Percentiles rank a stretch among this genome's conserved stretches.
Evolutionary conservation across 2,797 vertebrate genomes (phyloP).

Genomic region (Halcyon chelicuti): DNA sequence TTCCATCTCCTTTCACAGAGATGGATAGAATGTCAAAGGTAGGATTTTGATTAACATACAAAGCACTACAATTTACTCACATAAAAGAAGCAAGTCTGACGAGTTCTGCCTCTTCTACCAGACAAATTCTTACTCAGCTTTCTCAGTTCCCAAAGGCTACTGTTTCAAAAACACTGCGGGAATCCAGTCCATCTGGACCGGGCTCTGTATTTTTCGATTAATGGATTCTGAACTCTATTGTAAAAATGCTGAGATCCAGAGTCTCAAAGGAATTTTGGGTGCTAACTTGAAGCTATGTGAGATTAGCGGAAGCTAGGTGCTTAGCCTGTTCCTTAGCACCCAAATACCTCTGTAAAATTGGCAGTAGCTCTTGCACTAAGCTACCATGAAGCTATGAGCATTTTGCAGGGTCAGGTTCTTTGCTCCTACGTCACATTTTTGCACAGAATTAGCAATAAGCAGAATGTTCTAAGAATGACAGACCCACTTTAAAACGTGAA

Average conservation of each 20-base stretch:
- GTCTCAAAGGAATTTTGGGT: not conserved
- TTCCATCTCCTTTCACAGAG: not conserved
- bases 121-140: not conserved
- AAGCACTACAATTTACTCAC: not conserved
- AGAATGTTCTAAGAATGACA: not conserved
- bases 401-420: not conserved
- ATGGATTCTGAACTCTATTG: not conserved
- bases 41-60: conserved; percentile 6
- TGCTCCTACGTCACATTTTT: not conserved
- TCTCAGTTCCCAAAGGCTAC: conserved; percentile 37
- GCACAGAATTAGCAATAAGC: not conserved
- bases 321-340: not conserved
- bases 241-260: not conserved
- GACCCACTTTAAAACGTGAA: not conserved
- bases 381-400: not conserved
- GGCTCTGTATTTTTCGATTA: not conserved
- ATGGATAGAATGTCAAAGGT: conserved; percentile 19
- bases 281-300: not conserved
- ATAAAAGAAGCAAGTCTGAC: conserved; percentile 51
- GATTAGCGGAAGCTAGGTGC: not conserved
- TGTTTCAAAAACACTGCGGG: conserved; percentile 37
- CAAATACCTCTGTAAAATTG: not conserved
- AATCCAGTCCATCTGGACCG: conserved; percentile 25
- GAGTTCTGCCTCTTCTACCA: conserved; percentile 44
- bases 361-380: not conserved